Evolutionary conservation across 2,113 vertebrate species (phyloP).

Genomic region (Ceyx cyanopectus): DNA sequence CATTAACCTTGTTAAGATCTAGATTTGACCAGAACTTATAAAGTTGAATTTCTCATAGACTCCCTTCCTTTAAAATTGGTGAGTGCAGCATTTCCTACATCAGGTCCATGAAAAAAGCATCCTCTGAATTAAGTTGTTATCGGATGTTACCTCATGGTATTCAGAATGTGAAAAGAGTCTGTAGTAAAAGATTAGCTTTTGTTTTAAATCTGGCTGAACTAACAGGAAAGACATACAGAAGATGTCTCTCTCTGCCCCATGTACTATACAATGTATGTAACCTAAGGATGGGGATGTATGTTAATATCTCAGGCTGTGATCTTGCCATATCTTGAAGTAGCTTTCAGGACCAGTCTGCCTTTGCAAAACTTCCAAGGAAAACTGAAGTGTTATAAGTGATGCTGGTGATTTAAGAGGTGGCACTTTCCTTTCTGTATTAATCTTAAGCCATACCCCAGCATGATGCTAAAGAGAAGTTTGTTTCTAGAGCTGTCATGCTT

Average conservation of each 20-base stretch:
- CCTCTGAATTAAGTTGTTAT: neutral
- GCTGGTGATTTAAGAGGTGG: neutral
- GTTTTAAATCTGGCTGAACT: neutral
- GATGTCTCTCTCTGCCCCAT: neutral
- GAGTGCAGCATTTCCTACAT: neutral
- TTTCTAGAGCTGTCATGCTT: neutral
- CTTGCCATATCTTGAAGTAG: neutral
- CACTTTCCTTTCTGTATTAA: neutral
- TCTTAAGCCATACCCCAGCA: neutral
- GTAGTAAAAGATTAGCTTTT: neutral
- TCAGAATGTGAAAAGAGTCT: neutral
- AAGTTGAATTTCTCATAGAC: neutral
- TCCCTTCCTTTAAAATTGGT: neutral
- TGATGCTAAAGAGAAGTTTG: neutral
- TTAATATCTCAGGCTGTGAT: neutral
- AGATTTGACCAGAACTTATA: neutral
- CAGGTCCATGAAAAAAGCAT: neutral
- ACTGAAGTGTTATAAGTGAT: neutral
- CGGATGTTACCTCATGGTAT: neutral
- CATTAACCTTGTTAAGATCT: neutral
- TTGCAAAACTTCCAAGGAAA: neutral
- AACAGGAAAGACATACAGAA: neutral
- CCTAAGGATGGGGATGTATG: neutral
- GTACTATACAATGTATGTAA: neutral
- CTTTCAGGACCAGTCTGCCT: neutral